A percentile compares a stretch with the other conserved stretches of the same genome.
These are phyloP conservation scores for Telmatochromis brichardi DNA, from an alignment of 2,113 vertebrate species.

Conservation along the genomic window DNA sequence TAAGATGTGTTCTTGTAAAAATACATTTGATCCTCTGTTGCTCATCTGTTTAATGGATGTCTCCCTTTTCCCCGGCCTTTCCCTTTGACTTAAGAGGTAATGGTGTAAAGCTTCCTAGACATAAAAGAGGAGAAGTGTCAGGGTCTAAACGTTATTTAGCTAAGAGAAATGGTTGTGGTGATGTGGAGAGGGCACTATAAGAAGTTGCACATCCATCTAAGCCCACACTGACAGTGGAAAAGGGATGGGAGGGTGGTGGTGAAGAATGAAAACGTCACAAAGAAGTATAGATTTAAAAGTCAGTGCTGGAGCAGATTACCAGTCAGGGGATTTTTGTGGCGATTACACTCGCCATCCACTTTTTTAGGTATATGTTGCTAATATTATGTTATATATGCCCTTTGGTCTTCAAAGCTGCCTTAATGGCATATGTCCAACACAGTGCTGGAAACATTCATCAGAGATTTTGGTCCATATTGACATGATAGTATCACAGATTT, in stretches of 20 bases:
- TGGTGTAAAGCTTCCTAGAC: background rate
- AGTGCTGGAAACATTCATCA: background rate
- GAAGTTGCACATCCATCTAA: background rate
- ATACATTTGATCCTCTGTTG: background rate
- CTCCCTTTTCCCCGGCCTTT: background rate
- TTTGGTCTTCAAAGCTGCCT: background rate
- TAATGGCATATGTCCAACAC: background rate
- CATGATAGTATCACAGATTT: background rate
- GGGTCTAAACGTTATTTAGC: background rate
- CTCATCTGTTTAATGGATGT: background rate
- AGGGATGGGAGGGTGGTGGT: background rate
- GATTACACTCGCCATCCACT: background rate
- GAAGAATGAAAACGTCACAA: background rate
- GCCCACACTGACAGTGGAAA: background rate
- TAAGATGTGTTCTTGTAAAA: background rate
- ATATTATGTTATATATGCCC: background rate
- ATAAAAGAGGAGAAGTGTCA: background rate
- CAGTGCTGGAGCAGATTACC: background rate
- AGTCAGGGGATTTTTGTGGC: background rate
- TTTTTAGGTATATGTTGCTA: background rate
- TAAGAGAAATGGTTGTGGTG: background rate
- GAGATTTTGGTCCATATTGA: background rate
- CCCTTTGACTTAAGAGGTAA: background rate
- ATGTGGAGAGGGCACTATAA: background rate
- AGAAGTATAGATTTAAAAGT: background rate